Percentiles rank a stretch among this genome's conserved stretches.
These are phyloP conservation scores for Keiferia lycopersicella DNA, from an alignment of 2,888 invertebrate species.

Conservation along the genomic window DNA sequence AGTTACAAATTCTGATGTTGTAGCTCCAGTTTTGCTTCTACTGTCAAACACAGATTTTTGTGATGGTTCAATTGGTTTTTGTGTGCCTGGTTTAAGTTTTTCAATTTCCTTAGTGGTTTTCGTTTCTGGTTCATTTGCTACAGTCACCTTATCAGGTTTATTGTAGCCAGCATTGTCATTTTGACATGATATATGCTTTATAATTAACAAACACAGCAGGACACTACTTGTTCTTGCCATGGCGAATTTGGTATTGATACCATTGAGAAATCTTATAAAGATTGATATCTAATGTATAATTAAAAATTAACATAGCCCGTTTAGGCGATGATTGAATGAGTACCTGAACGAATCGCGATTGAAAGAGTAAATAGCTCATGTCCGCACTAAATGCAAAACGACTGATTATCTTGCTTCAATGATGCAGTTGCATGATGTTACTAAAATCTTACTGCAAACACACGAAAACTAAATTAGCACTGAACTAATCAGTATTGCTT, in stretches of 20 bases:
- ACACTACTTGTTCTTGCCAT: slow-evolving; percentile 6
- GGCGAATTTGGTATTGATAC: neutral
- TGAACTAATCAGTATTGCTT: too few species aligned
- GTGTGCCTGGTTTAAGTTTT: neutral
- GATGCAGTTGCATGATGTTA: neutral
- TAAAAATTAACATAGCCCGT: too few species aligned
- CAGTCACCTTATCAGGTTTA: neutral
- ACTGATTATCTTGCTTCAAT: neutral
- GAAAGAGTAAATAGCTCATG: neutral
- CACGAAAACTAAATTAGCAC: neutral
- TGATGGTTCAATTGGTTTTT: neutral
- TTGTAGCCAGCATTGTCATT: neutral
- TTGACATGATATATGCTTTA: slow-evolving; percentile 5
- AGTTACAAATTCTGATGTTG: neutral
- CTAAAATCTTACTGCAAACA: neutral
- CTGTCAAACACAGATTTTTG: neutral
- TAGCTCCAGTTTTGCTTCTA: neutral
- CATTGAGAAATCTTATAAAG: neutral
- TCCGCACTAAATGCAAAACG: neutral
- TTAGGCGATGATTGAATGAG: too few species aligned
- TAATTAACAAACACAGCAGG: neutral
- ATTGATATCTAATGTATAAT: too few species aligned
- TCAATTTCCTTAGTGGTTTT: neutral
- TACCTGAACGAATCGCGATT: too few species aligned
- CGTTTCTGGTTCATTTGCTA: neutral